These are phyloP conservation scores for Triops longicaudatus DNA, from an alignment of 1,140 invertebrate genomes.

Conservation along the genomic window DNA sequence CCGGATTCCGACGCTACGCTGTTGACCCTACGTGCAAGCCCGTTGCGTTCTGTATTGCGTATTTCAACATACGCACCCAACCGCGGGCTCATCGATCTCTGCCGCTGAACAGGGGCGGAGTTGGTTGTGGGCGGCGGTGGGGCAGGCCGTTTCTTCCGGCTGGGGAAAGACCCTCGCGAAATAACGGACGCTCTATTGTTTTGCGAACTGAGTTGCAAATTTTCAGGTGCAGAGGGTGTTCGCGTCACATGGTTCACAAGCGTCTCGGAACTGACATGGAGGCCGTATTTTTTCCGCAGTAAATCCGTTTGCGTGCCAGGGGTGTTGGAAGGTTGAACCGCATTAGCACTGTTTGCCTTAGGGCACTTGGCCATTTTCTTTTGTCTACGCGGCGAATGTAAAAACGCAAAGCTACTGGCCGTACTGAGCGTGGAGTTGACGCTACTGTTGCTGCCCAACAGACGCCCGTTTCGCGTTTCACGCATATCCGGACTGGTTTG, in stretches of 20 bases:
- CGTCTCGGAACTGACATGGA: constrained; percentile 44
- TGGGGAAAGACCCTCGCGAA: constrained; percentile 19
- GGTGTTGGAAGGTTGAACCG: constrained; percentile 39
- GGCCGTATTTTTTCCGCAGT: constrained; percentile 52
- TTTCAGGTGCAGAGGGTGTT: constrained; percentile 29
- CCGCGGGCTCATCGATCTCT: not conserved
- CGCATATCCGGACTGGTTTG: not conserved
- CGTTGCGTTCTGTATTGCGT: not conserved
- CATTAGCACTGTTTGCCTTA: constrained; percentile 32
- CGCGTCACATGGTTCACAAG: constrained; percentile 33
- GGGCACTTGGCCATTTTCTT: constrained; percentile 31
- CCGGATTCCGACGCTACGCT: not conserved
- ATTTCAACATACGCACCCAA: not conserved
- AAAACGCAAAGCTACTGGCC: constrained; percentile 61
- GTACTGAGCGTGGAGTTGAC: constrained; percentile 54
- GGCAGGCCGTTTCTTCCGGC: constrained; percentile 49
- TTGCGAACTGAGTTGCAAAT: not conserved
- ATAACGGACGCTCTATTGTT: not conserved
- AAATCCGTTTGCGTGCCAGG: constrained; percentile 51
- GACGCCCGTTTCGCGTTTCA: not conserved
- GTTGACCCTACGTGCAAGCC: constrained; percentile 12
- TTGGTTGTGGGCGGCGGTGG: constrained; percentile 47
- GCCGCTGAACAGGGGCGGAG: not conserved
- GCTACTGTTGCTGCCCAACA: constrained; percentile 38
- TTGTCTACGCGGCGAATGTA: constrained; percentile 42